phyloP scores from a whole-genome alignment of 1,140 invertebrate species.

The Tetramorium alpestre region DNA sequence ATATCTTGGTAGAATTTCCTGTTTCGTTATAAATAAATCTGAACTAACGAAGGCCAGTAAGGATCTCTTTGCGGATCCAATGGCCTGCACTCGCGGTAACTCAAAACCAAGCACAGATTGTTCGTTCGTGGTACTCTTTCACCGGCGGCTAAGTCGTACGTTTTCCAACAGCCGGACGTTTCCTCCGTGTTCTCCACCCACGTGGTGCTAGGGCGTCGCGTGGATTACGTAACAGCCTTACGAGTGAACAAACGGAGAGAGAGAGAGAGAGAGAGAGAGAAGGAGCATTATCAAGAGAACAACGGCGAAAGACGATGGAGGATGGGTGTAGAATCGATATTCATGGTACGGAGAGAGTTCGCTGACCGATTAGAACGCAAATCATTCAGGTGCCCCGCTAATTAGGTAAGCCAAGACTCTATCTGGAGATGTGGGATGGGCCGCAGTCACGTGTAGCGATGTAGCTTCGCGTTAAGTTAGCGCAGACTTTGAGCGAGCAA shows the following conservation, averaged over 20 bases:
- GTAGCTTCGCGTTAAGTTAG: constrained; percentile 77
- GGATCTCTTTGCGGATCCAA: constrained; percentile 34
- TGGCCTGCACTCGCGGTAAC: constrained; percentile 55
- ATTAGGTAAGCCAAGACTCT: constrained; percentile 75
- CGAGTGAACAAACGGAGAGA: constrained; percentile 1
- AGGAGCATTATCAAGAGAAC: constrained; percentile 8
- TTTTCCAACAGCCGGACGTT: constrained; percentile 68
- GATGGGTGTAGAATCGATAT: constrained; percentile 49
- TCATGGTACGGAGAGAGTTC: constrained; percentile 71
- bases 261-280: not conserved
- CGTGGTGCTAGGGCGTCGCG: constrained; percentile 56
- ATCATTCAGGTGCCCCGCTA: constrained; percentile 79
- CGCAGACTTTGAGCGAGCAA: constrained; percentile 61
- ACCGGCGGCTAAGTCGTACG: constrained; percentile 57
- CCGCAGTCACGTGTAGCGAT: constrained; percentile 81
- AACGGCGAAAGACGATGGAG: not conserved
- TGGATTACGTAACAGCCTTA: constrained; percentile 65
- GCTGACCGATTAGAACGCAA: constrained; percentile 81
- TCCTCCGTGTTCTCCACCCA: constrained; percentile 75
- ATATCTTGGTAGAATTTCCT: constrained; percentile 51
- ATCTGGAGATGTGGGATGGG: constrained; percentile 73
- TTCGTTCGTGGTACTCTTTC: constrained; percentile 57
- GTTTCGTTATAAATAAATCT: constrained; percentile 58
- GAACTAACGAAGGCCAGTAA: constrained; percentile 45
- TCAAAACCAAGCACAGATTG: constrained; percentile 62